Conservation (phyloP, 2,797 vertebrate genomes). For the Amniataba percoides region DNA sequence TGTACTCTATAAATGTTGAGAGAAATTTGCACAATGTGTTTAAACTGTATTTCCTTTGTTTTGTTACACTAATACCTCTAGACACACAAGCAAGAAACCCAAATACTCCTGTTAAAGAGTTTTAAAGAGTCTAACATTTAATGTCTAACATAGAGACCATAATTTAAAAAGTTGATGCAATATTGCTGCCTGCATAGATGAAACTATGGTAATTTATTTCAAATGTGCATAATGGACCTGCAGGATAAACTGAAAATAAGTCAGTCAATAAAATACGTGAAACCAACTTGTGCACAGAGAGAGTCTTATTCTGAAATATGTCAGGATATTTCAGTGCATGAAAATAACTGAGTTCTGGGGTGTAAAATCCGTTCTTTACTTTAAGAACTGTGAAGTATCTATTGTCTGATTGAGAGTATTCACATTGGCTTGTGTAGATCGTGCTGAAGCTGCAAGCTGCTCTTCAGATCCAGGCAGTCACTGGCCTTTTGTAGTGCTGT, state of each 20-base stretch:
- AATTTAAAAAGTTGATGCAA: background rate
- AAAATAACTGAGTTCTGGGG: background rate
- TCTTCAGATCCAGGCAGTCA: slow-evolving; percentile 7
- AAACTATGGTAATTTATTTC: background rate
- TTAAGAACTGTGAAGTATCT: background rate
- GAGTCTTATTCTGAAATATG: background rate
- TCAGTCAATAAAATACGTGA: background rate
- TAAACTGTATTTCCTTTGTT: background rate
- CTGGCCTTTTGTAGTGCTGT: slow-evolving; percentile 20
- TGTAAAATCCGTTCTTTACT: background rate
- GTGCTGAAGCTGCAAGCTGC: background rate
- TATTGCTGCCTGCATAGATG: background rate
- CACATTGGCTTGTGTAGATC: slow-evolving; percentile 2
- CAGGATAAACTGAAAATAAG: background rate
- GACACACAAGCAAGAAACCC: background rate
- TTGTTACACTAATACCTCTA: background rate
- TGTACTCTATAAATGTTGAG: background rate
- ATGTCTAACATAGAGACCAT: too few relatives aligned
- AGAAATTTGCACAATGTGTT: background rate
- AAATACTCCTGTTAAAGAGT: background rate
- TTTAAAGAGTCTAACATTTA: background rate
- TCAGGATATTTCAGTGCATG: background rate
- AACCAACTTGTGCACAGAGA: background rate
- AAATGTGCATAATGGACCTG: background rate
- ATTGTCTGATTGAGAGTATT: slow-evolving; percentile 22